Percentiles rank a stretch among this genome's conserved stretches.
phyloP scores from a whole-genome alignment of 2,888 invertebrate genomes.

The Phytoseiulus persimilis region DNA sequence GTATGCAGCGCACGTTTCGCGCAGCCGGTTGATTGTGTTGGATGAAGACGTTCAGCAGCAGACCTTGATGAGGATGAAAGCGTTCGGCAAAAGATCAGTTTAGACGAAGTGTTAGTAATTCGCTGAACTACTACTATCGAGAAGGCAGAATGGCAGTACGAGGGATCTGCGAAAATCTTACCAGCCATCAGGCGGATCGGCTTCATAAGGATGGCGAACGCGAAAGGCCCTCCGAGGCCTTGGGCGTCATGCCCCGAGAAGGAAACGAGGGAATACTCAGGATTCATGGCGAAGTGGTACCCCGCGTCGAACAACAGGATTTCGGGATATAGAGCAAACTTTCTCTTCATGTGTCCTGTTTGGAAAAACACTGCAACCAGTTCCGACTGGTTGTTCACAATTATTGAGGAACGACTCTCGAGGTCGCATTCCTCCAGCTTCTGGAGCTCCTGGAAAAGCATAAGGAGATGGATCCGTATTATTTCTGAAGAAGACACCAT shows the following conservation, averaged over 20 bases:
- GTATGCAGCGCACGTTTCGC: slow-evolving; percentile 24
- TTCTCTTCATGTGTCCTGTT: slow-evolving; percentile 36
- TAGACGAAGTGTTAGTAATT: neutral
- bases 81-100: neutral
- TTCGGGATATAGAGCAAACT: slow-evolving; percentile 32
- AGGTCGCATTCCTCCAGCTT: slow-evolving; percentile 28
- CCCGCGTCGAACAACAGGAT: slow-evolving; percentile 35
- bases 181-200: slow-evolving; percentile 33
- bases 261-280: slow-evolving; percentile 37
- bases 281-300: slow-evolving; percentile 38
- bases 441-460: neutral
- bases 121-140: neutral
- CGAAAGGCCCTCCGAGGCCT: slow-evolving; percentile 33
- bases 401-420: slow-evolving; percentile 33
- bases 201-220: slow-evolving; percentile 37
- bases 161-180: neutral
- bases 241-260: slow-evolving; percentile 38
- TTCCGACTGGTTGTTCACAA: slow-evolving; percentile 6
- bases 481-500: too few relatives aligned
- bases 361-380: slow-evolving; percentile 37
- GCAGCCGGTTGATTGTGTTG: slow-evolving; percentile 34
- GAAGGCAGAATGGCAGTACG: neutral
- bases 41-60: slow-evolving; percentile 16
- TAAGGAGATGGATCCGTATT: neutral
- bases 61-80: neutral